These are phyloP conservation scores for Diplolepis rosae DNA, from an alignment of 2,888 invertebrate genomes.

Conservation along the genomic window DNA sequence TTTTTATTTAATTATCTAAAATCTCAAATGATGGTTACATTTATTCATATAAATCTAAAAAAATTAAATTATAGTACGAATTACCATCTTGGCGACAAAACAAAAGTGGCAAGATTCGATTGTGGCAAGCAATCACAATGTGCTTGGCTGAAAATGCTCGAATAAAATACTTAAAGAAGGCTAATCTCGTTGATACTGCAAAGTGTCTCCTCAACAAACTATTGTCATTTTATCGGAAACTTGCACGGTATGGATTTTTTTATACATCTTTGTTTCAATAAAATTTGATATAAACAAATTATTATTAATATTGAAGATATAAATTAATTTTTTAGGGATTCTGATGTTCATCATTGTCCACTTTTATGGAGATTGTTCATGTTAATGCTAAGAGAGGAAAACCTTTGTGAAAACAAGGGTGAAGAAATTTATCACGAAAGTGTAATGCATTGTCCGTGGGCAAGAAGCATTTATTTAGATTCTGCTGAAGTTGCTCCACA, in stretches of 20 bases:
- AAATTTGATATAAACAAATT: not conserved
- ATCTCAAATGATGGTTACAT: conserved; percentile 1
- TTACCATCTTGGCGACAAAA: conserved; percentile 76
- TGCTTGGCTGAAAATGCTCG: conserved; percentile 64
- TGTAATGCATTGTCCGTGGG: conserved; percentile 68
- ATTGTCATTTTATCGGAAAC: conserved; percentile 61
- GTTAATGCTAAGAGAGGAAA: conserved; percentile 75
- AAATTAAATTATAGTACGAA: conserved; percentile 64
- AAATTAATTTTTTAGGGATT: conserved; percentile 44
- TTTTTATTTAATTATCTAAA: not conserved
- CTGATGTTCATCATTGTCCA: conserved; percentile 75
- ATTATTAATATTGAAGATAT: not conserved
- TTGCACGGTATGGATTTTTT: conserved; percentile 57
- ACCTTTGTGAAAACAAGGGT: conserved; percentile 66
- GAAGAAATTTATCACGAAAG: conserved; percentile 69
- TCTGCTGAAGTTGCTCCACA: conserved; percentile 79
- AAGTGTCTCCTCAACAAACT: conserved; percentile 65
- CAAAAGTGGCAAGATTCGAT: conserved; percentile 47
- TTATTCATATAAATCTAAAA: not conserved
- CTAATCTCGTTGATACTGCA: conserved; percentile 52
- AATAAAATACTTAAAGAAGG: conserved; percentile 54
- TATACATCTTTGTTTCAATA: not conserved
- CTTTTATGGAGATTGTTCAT: conserved; percentile 80
- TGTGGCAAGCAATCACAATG: conserved; percentile 62
- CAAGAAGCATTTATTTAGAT: conserved; percentile 78